Conservation (phyloP, 1,140 invertebrate genomes). For the Cotesia chilonis region DNA sequence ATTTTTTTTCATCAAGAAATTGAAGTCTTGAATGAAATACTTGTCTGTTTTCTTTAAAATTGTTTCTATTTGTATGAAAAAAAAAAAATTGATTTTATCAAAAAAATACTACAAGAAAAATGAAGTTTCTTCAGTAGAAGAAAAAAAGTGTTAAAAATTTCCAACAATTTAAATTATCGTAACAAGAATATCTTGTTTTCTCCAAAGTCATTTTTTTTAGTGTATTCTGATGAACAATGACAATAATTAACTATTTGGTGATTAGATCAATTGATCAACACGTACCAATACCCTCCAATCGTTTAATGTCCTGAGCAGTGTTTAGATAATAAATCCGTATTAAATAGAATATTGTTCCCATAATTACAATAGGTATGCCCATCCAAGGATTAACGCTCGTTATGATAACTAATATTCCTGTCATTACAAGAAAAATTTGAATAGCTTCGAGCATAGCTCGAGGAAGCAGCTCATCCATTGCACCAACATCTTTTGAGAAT, state of each 20-base stretch:
- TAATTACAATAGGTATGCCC: conserved; percentile 65
- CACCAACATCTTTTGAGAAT: conserved; percentile 68
- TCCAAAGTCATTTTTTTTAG: too few species aligned
- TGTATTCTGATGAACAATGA: too few species aligned
- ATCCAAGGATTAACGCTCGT: conserved; percentile 70
- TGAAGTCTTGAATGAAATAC: too few species aligned
- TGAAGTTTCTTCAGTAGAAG: too few species aligned
- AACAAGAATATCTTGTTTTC: too few species aligned
- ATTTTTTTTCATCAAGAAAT: neutral
- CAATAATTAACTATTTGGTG: too few species aligned
- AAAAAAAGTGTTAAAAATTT: too few species aligned
- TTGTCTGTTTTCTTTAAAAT: too few species aligned
- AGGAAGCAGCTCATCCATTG: conserved; percentile 73
- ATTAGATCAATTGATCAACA: conserved; percentile 16
- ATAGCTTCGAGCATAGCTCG: conserved; percentile 72
- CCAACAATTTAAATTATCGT: too few species aligned
- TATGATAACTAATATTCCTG: conserved; percentile 67
- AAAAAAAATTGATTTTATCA: too few species aligned
- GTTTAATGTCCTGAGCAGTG: conserved; percentile 71
- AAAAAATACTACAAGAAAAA: too few species aligned
- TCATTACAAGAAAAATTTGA: conserved; percentile 63
- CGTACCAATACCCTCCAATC: conserved; percentile 67
- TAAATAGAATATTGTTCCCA: conserved; percentile 67
- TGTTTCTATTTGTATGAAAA: too few species aligned
- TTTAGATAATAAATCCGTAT: conserved; percentile 70